Evolutionary conservation across 2,888 invertebrate genomes (phyloP), one percentile per base, ranked within the genome.

Genomic region (Pterostichus niger): DNA sequence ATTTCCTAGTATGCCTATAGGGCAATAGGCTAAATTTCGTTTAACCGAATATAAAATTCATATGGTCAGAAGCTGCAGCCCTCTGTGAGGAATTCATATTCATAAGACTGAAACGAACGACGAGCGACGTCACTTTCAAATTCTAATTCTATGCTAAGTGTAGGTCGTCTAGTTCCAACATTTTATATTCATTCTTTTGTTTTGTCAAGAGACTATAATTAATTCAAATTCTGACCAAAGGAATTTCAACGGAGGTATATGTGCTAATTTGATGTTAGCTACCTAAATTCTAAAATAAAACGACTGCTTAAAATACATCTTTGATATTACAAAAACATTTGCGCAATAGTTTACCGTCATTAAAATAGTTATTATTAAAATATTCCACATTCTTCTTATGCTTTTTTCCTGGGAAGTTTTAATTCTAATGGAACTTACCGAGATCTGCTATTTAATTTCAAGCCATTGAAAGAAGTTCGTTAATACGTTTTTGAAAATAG

Each of bases 91-190:
- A 56, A 78, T 78, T 78, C 61, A 78, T 78, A 78, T 78, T 13
- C 78, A 78, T 78, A 78, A 78, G 44, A 3, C 17, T 6, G 71
- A 71, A 71, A n/a, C 35, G 35, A 44, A 33, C 2, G 33, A n/a
- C 54, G n/a, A 35, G 64, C 56, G 54, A 31, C 56, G 56, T 77
- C 77, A 77, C 56, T 77, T 40, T 54, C 13, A 77, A 61, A 78
- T 78, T 56, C 44, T 78, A 59, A 78, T 78, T 33, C 78, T 46
- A 59, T 59, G 56, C 59, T 61, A 56, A 78, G 59, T 77, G 40
- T 35, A 35, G 49, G 49, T 24, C 49, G 76, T 13, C 76, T 54
- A 56, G 33, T 56, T 46, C 33, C 33, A 68, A 24, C 64, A 13
- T 64, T 64, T 52, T 56, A 59, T 44, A 44, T 40, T 52, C 56